Evolutionary conservation across 1,140 invertebrate genomes (phyloP).

Genomic region (Xylocopa sonorina): DNA sequence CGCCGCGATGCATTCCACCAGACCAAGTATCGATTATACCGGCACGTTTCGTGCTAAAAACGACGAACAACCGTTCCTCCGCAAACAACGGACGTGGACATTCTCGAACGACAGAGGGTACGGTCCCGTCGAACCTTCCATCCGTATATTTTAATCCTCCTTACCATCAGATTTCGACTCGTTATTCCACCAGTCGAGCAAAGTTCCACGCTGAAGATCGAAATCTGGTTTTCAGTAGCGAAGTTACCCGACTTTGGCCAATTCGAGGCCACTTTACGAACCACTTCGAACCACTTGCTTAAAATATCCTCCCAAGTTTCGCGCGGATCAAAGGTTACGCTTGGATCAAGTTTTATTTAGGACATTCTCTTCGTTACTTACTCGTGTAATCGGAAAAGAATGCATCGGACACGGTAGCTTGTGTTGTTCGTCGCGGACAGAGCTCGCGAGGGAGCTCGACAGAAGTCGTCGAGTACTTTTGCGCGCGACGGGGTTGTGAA

Average conservation of each 20-base stretch:
- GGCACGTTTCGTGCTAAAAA: constrained; percentile 28
- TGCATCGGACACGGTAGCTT: constrained; percentile 19
- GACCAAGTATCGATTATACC: constrained; percentile 41
- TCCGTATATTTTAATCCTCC: neutral
- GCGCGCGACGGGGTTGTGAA: constrained; percentile 19
- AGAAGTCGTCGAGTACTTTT: constrained; percentile 35
- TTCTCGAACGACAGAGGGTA: neutral
- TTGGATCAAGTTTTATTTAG: too few species aligned
- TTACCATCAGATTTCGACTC: neutral
- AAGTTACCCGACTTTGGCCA: too few species aligned
- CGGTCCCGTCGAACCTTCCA: neutral
- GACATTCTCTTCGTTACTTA: too few species aligned
- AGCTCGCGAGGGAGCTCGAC: constrained; percentile 12
- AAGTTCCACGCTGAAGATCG: too few species aligned
- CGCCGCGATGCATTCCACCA: constrained; percentile 13
- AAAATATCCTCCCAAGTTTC: too few species aligned
- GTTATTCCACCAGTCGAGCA: neutral
- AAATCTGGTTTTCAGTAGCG: too few species aligned
- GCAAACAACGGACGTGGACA: too few species aligned
- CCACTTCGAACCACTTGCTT: too few species aligned
- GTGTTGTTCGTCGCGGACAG: constrained; percentile 58
- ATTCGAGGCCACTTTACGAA: too few species aligned
- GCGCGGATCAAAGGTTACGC: too few species aligned
- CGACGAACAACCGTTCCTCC: constrained; percentile 2
- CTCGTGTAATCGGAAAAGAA: too few species aligned